Conservation (phyloP, 2,113 vertebrate genomes). For the Hoplias malabaricus region DNA sequence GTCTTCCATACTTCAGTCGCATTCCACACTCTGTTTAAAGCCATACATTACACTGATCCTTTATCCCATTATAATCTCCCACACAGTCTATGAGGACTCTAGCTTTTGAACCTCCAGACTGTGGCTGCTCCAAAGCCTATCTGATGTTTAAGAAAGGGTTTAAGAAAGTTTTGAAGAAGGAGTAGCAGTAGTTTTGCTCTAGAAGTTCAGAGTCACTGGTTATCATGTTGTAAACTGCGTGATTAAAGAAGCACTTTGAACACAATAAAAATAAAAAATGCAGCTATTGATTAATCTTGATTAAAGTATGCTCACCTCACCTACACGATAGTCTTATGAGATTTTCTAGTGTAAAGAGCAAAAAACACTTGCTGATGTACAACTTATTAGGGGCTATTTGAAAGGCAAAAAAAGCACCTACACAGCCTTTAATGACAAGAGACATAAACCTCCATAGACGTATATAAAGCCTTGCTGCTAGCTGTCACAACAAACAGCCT, state of each 20-base stretch:
- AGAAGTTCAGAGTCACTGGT: background rate
- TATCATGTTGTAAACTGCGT: too few species aligned
- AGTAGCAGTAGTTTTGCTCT: background rate
- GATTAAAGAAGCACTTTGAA: background rate
- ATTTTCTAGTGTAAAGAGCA: background rate
- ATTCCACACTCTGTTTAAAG: background rate
- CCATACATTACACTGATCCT: background rate
- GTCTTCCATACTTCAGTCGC: background rate
- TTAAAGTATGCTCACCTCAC: too few species aligned
- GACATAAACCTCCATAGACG: too few species aligned
- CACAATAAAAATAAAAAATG: background rate
- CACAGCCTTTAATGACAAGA: too few species aligned
- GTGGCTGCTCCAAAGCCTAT: constrained; percentile 1
- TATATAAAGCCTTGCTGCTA: too few species aligned
- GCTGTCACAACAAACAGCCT: too few species aligned
- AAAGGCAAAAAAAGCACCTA: too few species aligned
- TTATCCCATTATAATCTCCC: constrained; percentile 4
- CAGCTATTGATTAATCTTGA: too few species aligned
- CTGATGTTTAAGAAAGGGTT: constrained; percentile 8
- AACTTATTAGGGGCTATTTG: too few species aligned
- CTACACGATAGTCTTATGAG: too few species aligned
- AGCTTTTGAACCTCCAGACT: constrained; percentile 13
- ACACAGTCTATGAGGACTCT: background rate
- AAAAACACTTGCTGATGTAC: background rate
- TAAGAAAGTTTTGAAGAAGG: background rate